Evolutionary conservation across 1,140 invertebrate genomes (phyloP).

Genomic region (Trichoplusia ni): DNA sequence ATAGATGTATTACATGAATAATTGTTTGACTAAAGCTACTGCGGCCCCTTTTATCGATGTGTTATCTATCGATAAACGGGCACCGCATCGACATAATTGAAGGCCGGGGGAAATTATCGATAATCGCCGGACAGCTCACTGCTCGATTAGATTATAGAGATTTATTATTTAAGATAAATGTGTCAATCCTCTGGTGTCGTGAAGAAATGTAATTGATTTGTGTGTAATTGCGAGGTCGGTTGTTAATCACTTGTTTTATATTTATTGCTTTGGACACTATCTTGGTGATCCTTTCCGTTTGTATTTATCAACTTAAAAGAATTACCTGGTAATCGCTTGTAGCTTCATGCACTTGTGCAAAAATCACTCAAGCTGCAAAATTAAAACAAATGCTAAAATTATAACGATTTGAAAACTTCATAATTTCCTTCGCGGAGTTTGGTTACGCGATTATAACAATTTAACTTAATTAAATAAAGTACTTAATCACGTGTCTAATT

Average conservation of each 20-base stretch:
- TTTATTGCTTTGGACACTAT: not conserved
- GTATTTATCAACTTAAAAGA: too few relatives aligned
- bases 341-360: too few relatives aligned
- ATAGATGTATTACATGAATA: not conserved
- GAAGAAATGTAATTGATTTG: not conserved
- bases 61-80: conserved; percentile 19
- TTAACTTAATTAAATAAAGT: too few relatives aligned
- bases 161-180: conserved; percentile 9
- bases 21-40: conserved; percentile 14
- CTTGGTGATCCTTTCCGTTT: too few relatives aligned
- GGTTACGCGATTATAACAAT: too few relatives aligned
- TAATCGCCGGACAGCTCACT: conserved; percentile 13
- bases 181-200: not conserved
- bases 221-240: not conserved
- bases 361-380: too few relatives aligned
- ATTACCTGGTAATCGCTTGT: too few relatives aligned
- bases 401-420: too few relatives aligned
- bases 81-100: conserved; percentile 9
- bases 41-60: conserved; percentile 23
- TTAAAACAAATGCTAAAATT: too few relatives aligned
- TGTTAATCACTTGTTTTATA: not conserved
- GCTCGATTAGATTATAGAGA: conserved; percentile 18
- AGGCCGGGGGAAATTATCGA: conserved; percentile 17
- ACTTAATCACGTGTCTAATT: not conserved
- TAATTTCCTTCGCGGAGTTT: too few relatives aligned